Conservation (phyloP, 2,797 vertebrate genomes). For the Coilia nasus region DNA sequence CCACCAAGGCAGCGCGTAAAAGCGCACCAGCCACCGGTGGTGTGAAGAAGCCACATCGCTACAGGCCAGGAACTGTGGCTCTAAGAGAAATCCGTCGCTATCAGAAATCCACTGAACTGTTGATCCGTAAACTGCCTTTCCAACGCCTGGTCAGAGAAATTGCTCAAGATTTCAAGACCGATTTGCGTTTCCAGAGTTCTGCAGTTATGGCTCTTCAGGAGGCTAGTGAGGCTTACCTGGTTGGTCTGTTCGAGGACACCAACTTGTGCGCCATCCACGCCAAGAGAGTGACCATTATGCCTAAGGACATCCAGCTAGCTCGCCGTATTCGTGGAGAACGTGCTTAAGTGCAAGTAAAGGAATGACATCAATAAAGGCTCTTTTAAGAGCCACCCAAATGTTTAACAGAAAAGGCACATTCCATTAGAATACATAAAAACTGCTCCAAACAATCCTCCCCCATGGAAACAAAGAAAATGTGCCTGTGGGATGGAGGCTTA, state of each 20-base stretch:
- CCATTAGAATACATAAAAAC: too few relatives aligned
- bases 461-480: too few relatives aligned
- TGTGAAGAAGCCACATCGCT: too few relatives aligned
- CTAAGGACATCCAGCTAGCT: background rate
- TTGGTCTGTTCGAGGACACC: background rate
- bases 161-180: slow-evolving; percentile 2
- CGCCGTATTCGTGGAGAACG: too few relatives aligned
- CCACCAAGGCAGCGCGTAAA: too few relatives aligned
- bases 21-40: too few relatives aligned
- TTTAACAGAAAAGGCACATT: too few relatives aligned
- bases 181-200: background rate
- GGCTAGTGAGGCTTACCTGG: background rate
- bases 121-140: background rate
- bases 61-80: too few relatives aligned
- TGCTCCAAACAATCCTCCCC: too few relatives aligned
- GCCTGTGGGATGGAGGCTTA: too few relatives aligned
- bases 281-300: background rate
- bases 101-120: background rate
- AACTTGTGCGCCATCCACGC: background rate
- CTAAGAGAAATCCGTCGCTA: too few relatives aligned
- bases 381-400: background rate
- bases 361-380: background rate
- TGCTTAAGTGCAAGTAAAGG: too few relatives aligned
- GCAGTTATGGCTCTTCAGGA: background rate
- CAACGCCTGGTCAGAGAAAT: background rate